phyloP scores from a whole-genome alignment of 2,797 vertebrate species.

The Erethizon dorsatum region DNA sequence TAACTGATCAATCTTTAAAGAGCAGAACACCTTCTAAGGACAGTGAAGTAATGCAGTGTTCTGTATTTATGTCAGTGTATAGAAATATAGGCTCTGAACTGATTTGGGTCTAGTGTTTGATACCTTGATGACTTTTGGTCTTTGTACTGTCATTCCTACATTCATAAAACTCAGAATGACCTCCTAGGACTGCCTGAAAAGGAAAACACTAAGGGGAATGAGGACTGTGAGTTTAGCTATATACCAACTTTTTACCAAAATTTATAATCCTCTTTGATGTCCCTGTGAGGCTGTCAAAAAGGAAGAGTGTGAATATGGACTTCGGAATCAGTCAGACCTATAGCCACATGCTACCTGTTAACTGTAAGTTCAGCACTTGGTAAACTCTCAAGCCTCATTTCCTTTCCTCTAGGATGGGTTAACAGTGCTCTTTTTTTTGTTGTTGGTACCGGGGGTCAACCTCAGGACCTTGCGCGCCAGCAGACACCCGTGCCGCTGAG shows the following conservation, averaged over 20 bases:
- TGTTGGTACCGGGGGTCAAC: too few relatives aligned
- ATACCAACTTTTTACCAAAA: not conserved
- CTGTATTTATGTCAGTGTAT: not conserved
- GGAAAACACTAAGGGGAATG: not conserved
- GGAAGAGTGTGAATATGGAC: not conserved
- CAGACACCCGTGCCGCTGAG: too few relatives aligned
- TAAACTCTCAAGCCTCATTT: not conserved
- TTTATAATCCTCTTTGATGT: not conserved
- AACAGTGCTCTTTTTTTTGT: not conserved
- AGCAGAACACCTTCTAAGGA: not conserved
- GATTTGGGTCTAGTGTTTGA: not conserved
- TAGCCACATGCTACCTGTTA: not conserved
- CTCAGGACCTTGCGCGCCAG: too few relatives aligned
- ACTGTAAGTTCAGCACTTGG: not conserved
- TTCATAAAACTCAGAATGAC: slow-evolving; percentile 8
- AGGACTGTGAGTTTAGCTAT: not conserved
- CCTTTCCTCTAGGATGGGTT: not conserved
- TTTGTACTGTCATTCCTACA: not conserved
- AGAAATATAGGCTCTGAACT: not conserved
- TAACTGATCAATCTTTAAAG: not conserved
- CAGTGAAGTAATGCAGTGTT: not conserved
- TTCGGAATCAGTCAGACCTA: not conserved
- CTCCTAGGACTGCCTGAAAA: slow-evolving; percentile 10
- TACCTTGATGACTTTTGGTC: not conserved
- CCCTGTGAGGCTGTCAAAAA: not conserved